Evolutionary conservation across 2,888 invertebrate genomes (phyloP).

Genomic region (Macrophya alboannulata): DNA sequence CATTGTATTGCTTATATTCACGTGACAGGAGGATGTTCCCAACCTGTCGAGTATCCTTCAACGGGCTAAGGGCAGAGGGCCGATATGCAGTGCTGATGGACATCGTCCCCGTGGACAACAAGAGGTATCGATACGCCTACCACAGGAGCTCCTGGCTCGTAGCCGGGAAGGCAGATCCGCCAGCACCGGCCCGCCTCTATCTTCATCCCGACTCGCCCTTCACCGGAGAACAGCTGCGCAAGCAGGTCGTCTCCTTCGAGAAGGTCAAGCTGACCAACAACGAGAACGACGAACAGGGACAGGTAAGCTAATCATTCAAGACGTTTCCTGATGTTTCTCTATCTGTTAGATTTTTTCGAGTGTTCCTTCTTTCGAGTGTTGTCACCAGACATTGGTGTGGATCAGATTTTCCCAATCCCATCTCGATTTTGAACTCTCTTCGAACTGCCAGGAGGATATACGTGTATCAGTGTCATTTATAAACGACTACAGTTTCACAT

Average conservation of each 20-base stretch:
- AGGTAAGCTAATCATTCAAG: conserved; percentile 82
- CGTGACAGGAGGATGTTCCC: conserved; percentile 90
- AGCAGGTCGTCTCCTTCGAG: conserved; percentile 91
- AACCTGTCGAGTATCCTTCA: conserved; percentile 89
- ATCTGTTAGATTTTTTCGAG: background rate
- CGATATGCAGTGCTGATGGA: conserved; percentile 90
- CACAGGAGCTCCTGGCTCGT: conserved; percentile 92
- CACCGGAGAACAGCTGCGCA: conserved; percentile 89
- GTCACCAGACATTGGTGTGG: too few relatives aligned
- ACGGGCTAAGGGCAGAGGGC: conserved; percentile 85
- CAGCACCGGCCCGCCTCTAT: conserved; percentile 87
- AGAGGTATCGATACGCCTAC: conserved; percentile 91
- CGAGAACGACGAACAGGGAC: conserved; percentile 90
- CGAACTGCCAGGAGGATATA: too few relatives aligned
- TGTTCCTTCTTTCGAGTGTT: too few relatives aligned
- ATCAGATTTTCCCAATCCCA: background rate
- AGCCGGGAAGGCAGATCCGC: conserved; percentile 91
- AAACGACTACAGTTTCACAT: too few relatives aligned
- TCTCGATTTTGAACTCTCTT: background rate
- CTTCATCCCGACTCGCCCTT: conserved; percentile 92
- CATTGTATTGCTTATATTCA: background rate
- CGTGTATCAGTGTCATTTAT: too few relatives aligned
- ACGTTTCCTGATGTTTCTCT: conserved; percentile 54
- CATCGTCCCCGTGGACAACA: conserved; percentile 91
- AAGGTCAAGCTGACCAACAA: conserved; percentile 93